phyloP scores from a whole-genome alignment of 2,888 invertebrate species.

The Mantis religiosa region DNA sequence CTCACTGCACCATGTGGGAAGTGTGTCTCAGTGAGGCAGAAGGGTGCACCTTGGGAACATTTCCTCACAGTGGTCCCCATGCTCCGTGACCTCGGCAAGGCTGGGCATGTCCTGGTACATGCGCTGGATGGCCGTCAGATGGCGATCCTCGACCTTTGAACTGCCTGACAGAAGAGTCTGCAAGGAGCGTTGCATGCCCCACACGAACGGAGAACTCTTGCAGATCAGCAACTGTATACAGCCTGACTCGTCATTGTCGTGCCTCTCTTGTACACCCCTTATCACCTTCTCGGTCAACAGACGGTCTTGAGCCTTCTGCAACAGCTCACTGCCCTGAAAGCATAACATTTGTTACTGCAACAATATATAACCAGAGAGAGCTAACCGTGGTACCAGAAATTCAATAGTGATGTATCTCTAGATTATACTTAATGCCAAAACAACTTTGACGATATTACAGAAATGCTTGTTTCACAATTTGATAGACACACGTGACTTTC shows the following conservation, averaged over 20 bases:
- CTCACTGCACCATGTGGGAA: too few species aligned
- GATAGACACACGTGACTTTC: too few species aligned
- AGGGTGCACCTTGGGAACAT: constrained; percentile 50
- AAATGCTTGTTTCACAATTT: too few species aligned
- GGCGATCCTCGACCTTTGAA: constrained; percentile 35
- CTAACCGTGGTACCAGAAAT: too few species aligned
- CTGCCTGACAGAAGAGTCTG: constrained; percentile 32
- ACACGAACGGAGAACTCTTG: constrained; percentile 71
- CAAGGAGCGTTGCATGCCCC: constrained; percentile 69
- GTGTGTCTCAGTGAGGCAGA: background rate
- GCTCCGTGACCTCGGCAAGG: constrained; percentile 54
- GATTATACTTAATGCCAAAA: too few species aligned
- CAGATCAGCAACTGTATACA: constrained; percentile 71
- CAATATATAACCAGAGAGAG: too few species aligned
- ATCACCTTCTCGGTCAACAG: constrained; percentile 56
- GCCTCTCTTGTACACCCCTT: background rate
- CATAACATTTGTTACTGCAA: background rate
- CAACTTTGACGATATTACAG: too few species aligned
- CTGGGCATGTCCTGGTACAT: constrained; percentile 62
- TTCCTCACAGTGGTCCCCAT: constrained; percentile 60
- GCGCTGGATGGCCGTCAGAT: constrained; percentile 38
- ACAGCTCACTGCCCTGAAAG: constrained; percentile 45
- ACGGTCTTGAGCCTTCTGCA: constrained; percentile 57
- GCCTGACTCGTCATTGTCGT: background rate
- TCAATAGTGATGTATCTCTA: too few species aligned